Evolutionary conservation across 2,888 invertebrate genomes (phyloP), one percentile per base, ranked within the genome.

Genomic region (Zygaena filipendulae): DNA sequence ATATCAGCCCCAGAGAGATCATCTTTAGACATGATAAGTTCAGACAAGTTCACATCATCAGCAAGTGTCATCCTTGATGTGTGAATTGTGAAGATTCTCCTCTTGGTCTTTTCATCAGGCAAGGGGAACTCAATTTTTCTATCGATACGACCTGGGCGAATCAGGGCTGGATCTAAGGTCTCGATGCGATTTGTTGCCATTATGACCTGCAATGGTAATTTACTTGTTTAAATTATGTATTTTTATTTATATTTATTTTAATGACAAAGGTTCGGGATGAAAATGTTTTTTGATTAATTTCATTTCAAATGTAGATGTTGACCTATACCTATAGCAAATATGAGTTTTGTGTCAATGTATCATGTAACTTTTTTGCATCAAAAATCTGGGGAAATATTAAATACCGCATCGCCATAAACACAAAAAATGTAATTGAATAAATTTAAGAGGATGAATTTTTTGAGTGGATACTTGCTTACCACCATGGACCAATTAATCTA

Each of bases 121-220:
- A 99, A 81, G 0, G 99, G 99, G 63, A 99, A 99, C 71, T 99
- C 99, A 38, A 99, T 99, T 79, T 99, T 99, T 29, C 99, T 86
- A 79, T 99, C 99, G 49, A 99, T 99, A 63, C 99, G 89, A 11
- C 99, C 99, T 1, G 99, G 99, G 44, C 99, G 88, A 63, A 99
- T 99, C 23, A 99, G 83, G 21, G 99, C 99, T 2, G 99, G 98
- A 72, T 99, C 99, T 23, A 99, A 81, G 0, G 98, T 98, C 79
- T 99, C 99, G 58, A 99, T 99, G 46, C 99, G 87, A 62, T 97
- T 97, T 14, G 97, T 97, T 0, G 97, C 97, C 97, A 97, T 97
- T 20, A 97, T 91, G 9, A 95, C 94, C 88, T 92, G 56, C 3
- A 60, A 39, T 31, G 26, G 32, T 42, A 35, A 33, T 13, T 24